Evolutionary conservation across 2,113 vertebrate genomes (phyloP), one percentile per base, ranked within the genome.

Genomic region (Heterocephalus glaber): DNA sequence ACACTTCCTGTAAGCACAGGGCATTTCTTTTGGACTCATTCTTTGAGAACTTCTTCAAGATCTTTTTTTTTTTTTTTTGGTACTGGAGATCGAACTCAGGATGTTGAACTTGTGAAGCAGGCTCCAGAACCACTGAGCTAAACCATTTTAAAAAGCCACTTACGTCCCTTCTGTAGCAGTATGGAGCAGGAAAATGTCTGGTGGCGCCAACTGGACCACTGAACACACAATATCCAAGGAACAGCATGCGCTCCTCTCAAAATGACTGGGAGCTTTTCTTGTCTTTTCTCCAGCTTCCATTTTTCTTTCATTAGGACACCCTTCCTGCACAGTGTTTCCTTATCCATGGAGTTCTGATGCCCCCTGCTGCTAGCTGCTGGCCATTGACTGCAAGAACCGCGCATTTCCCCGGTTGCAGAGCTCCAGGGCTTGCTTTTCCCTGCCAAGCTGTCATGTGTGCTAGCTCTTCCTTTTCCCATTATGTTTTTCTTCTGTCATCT

Each of bases 271-370:
- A 47, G 5, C 1, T 0, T 41, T 47, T 24, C 33, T 87, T 30
- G 47, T 26, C 24, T 87, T 30, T 95, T 38, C 19, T 79, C 49
- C 66, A 2, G 30, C 38, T 83, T n/a, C 38, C 47, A 0, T 38
- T 70, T 61, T 28, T 41, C 58, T 44, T 54, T n/a, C 28, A 5
- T 44, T 65, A 38, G 7, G 49, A 7, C n/a, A 13, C 47, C 7
- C 4, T 8, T 4, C 35, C 20, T 26, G 2, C 3, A 5, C 1
- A 49, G 3, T 35, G 26, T 79, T 61, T 49, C 54, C 20, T 16
- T 41, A 90, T 95, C 85, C 86, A 5, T 98, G 98, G 98, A 98
- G 98, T 96, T 97, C 96, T 95, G 95, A 93, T 96, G 98, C 98
- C 98, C 97, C 98, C 98, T 98, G 97, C 98, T 96, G 98, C 89